phyloP scores from a whole-genome alignment of 2,888 invertebrate genomes.

The Carabus problematicus region DNA sequence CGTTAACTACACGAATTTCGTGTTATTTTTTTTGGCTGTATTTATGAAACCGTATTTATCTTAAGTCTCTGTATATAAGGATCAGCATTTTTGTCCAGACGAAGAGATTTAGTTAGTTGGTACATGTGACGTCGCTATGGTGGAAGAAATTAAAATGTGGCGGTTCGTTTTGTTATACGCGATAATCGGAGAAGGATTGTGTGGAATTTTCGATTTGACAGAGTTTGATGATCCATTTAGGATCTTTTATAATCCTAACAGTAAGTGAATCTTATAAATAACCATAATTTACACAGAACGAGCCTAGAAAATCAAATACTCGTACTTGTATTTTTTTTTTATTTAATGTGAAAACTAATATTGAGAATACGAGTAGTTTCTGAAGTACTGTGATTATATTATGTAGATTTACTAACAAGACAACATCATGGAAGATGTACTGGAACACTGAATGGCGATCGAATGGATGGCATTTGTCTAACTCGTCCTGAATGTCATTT shows the following conservation, averaged over 20 bases:
- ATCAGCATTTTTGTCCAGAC: too few species aligned
- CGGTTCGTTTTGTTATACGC: slow-evolving; percentile 23
- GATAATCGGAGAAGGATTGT: slow-evolving; percentile 12
- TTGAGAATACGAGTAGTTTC: too few species aligned
- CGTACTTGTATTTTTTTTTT: too few species aligned
- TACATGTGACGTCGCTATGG: too few species aligned
- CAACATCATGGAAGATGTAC: slow-evolving; percentile 33
- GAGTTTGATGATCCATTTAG: slow-evolving; percentile 44
- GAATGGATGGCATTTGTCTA: slow-evolving; percentile 60
- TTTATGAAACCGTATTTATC: background rate
- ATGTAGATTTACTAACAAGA: slow-evolving; percentile 17
- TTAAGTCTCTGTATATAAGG: background rate
- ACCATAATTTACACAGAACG: background rate
- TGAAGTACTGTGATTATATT: too few species aligned
- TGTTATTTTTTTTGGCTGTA: background rate
- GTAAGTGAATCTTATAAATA: slow-evolving; percentile 27
- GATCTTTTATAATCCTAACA: slow-evolving; percentile 32
- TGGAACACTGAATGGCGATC: slow-evolving; percentile 20
- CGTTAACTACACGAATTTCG: slow-evolving; percentile 17
- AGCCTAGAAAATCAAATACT: background rate
- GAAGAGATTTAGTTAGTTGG: slow-evolving; percentile 1
- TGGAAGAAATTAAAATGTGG: slow-evolving; percentile 28
- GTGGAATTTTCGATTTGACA: slow-evolving; percentile 44
- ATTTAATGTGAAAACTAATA: too few species aligned
- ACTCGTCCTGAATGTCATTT: slow-evolving; percentile 64